A percentile compares a stretch with the other conserved stretches of the same genome.
These are phyloP conservation scores for Erebia ligea DNA, from an alignment of 2,888 invertebrate genomes.

Conservation along the genomic window DNA sequence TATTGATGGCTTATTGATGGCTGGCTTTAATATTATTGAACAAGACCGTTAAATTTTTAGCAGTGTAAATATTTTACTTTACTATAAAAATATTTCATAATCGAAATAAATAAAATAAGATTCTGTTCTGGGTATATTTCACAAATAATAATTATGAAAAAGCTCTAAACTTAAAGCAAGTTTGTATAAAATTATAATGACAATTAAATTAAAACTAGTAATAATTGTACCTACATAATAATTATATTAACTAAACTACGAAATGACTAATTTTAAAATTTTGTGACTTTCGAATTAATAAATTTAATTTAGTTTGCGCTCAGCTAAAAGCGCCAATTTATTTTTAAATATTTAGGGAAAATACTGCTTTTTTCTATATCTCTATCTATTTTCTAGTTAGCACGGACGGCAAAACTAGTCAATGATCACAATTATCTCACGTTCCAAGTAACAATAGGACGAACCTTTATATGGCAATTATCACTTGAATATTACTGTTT, in stretches of 20 bases:
- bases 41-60: too few relatives aligned
- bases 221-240: not conserved
- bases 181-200: not conserved
- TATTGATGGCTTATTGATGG: too few relatives aligned
- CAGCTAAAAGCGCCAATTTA: not conserved
- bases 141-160: not conserved
- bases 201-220: not conserved
- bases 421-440: not conserved
- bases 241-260: not conserved
- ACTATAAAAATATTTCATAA: too few relatives aligned
- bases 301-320: not conserved
- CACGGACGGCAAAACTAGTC: slow-evolving; percentile 9
- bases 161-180: not conserved
- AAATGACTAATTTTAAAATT: not conserved
- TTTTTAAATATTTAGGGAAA: not conserved
- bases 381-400: slow-evolving; percentile 1
- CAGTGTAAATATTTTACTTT: too few relatives aligned
- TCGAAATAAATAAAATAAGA: too few relatives aligned
- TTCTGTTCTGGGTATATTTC: too few relatives aligned
- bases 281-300: slow-evolving; percentile 10
- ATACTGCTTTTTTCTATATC: not conserved
- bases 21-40: too few relatives aligned
- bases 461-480: too few relatives aligned
- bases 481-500: too few relatives aligned
- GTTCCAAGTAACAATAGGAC: too few relatives aligned